phyloP scores from a whole-genome alignment of 2,888 invertebrate genomes.

The Coecobrya sp. region DNA sequence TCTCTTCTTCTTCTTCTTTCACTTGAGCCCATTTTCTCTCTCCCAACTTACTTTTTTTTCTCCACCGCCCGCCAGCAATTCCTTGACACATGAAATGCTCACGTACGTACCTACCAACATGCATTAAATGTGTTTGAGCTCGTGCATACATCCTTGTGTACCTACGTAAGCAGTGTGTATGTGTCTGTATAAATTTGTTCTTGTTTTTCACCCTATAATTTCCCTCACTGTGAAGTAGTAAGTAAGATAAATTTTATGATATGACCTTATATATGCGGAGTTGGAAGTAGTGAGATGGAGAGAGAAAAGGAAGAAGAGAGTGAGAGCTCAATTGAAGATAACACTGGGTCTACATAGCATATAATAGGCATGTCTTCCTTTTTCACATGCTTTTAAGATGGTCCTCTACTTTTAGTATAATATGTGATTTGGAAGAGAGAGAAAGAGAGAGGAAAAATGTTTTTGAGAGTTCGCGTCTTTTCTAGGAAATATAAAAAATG shows the following conservation, averaged over 20 bases:
- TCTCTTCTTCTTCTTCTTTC: background rate
- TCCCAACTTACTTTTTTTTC: conserved; percentile 10
- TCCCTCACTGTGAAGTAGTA: background rate
- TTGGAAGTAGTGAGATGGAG: background rate
- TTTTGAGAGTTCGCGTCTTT: background rate
- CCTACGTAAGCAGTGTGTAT: background rate
- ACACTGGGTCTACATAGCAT: background rate
- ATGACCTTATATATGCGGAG: background rate
- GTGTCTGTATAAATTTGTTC: background rate
- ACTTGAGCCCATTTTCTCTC: conserved; percentile 11
- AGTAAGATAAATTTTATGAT: background rate
- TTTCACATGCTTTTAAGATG: background rate
- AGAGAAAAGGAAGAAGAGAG: background rate
- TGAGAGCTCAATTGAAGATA: conserved; percentile 25
- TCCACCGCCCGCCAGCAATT: conserved; percentile 65
- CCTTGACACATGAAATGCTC: conserved; percentile 66
- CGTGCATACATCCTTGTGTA: background rate
- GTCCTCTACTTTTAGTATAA: background rate
- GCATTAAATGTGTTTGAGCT: background rate
- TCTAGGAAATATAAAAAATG: background rate
- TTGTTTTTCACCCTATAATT: background rate
- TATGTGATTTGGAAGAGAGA: background rate
- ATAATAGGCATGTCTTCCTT: background rate
- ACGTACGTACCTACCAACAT: conserved; percentile 4
- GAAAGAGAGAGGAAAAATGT: background rate